Evolutionary conservation across 2,888 invertebrate genomes (phyloP), one percentile per base, ranked within the genome.

Genomic region (Amblyjoppa proteus): DNA sequence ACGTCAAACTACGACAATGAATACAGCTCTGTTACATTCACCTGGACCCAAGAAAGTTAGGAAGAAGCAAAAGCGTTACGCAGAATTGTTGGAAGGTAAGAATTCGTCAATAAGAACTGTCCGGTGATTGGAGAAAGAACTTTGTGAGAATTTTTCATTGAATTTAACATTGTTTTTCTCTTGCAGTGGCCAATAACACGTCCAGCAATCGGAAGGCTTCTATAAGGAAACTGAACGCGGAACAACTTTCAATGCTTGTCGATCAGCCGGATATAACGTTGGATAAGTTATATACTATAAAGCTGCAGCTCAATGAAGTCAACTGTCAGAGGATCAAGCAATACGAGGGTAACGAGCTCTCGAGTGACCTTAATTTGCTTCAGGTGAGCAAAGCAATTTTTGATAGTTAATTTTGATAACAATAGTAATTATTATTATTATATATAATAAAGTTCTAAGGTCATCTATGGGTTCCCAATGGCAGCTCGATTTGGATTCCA

Each of bases 31-130:
- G 69, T 71, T 90, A 64, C 93, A 92, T 89, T 91, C 94, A 6
- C 89, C 93, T 11, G 93, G 94, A 77, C 95, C 95, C 90, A 95
- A 95, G 89, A 93, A 94, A 81, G 94, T 94, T 86, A 94, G 94
- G 87, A 95, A 95, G 91, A 94, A 93, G 83, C 93, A 91, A 75
- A 95, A 95, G 89, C 96, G 96, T 91, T 97, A 96, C 94, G 96
- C 96, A 11, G 97, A 97, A 91, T 93, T 97, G 9, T 93, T 97
- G 86, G 96, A 97, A 95, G 96, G 97, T 97, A 94, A 89, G 28
- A 70, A 11, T 25, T 28, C 1, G 3, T 25, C 45, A 16, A 31
- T 20, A 20, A 41, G 0, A 13, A 79, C 81, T 20, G 16, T 51
- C 79, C 53, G 81, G 13, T 25, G 2, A 56, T 53, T 9, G 38